Evolutionary conservation across 2,888 invertebrate species (phyloP), one percentile per base, ranked within the genome.

Genomic region (Epinotia nisella): DNA sequence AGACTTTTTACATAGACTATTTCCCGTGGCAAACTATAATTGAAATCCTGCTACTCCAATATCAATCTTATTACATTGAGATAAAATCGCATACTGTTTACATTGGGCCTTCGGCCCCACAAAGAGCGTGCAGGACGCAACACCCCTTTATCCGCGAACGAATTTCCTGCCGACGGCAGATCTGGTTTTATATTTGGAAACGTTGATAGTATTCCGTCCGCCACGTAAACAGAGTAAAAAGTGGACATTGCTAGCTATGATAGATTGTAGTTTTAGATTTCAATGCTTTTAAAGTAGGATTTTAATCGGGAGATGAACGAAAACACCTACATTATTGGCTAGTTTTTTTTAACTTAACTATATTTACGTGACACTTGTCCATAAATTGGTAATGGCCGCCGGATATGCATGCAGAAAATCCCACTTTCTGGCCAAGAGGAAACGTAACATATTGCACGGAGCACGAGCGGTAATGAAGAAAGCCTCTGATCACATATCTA

Each of bases 131-230:
- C 19, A 10, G 53, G 19, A 19, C 19, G 53, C 53, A 53, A 53
- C 49, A 49, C 2, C 59, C 59, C 29, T 73, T 73, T 64, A 45
- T 70, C 65, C 51, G 21, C 9, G 29, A 70, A 10, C 70, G 60
- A 74, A 74, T 74, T 65, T 74, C 74, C 74, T 73, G 72, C 29
- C 49, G 60, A n/a, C 55, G 29, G 49, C 13, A 39, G 56, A n/a
- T 29, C 67, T 56, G 67, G 56, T 56, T 67, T 35, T 61, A 67
- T 49, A 67, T 61, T 67, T 41, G 45, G 65, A 61, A 49, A 60
- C 55, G 17, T 64, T 67, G 56, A 60, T 35, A 71, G 60, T 67
- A 61, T 67, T 58, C 67, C 41, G 7, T 55, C 41, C 41, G 11
- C 41, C 1, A 39, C 35, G 17, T 24, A 66, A 66, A 66, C 21